A percentile compares a stretch with the other conserved stretches of the same genome.
Evolutionary conservation across 53 echinoderm and acorn worm species (phyloP).

Genomic region (Crossaster papposus): DNA sequence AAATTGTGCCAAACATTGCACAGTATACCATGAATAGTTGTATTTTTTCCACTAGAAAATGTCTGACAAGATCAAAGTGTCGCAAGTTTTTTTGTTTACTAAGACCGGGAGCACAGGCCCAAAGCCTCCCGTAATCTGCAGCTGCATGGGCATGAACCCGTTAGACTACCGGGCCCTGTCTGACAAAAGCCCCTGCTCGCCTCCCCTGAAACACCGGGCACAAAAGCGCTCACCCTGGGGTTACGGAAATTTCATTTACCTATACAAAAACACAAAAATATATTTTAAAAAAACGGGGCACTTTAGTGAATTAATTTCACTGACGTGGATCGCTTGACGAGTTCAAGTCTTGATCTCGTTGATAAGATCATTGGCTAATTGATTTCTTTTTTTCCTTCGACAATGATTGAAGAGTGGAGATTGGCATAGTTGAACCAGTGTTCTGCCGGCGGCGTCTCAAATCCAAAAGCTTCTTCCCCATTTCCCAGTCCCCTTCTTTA

Average conservation of each 20-base stretch:
- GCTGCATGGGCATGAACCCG: conserved; percentile 17
- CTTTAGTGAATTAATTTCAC: conserved; percentile 32
- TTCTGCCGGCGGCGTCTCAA: conserved; percentile 38
- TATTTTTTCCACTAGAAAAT: not conserved
- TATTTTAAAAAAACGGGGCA: conserved; percentile 41
- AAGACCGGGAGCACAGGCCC: not conserved
- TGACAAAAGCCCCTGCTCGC: conserved; percentile 19
- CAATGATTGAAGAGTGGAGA: not conserved
- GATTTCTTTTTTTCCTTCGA: not conserved
- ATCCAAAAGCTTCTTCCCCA: not conserved
- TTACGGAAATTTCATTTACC: conserved; percentile 54
- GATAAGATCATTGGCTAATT: conserved; percentile 52
- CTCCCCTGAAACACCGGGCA: conserved; percentile 9
- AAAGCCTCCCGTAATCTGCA: conserved; percentile 30
- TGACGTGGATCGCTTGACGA: conserved; percentile 6
- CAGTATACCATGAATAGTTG: too few species aligned
- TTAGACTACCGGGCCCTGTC: conserved; percentile 5
- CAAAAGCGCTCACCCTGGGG: conserved; percentile 30
- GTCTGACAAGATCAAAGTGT: not conserved
- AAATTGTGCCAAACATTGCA: not conserved
- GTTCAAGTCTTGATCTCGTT: conserved; percentile 38
- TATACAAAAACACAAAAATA: not conserved
- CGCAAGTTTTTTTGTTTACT: not conserved
- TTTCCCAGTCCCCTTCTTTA: not conserved
- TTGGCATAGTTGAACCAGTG: not conserved